Evolutionary conservation across 2,113 vertebrate genomes (phyloP), one percentile per base, ranked within the genome.

Genomic region (Eulemur macaco): DNA sequence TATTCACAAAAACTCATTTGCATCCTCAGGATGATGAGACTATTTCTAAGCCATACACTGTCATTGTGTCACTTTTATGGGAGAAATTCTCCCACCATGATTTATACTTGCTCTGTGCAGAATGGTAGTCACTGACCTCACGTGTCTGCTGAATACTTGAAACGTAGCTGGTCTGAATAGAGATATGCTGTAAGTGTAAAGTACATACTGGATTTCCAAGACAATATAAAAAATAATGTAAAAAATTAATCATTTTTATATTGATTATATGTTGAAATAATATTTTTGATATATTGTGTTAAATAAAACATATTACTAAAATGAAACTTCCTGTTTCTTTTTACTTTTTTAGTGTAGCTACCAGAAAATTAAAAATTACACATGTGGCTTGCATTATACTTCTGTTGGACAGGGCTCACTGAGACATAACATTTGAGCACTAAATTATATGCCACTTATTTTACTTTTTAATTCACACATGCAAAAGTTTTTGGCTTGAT

Each of bases 291-390:
- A 86, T 88, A 71, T 54, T 89, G 10, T 31, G 23, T 82, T 87
- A 90, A 87, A 81, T 87, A 83, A 83, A 86, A 78, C 21, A 90
- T 34, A 86, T 56, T 66, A 27, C 63, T 86, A 66, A 85, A 76
- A 91, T 93, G 77, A 69, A 69, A 84, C 42, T 60, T 86, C 34
- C 25, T 21, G 25, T 47, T 92, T 47, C 25, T 14, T 92, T 80
- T 88, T 50, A 56, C 11, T 77, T 92, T 52, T 39, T 45, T n/a
- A 86, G 85, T 91, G 18, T 71, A 23, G 21, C 15, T 81, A 73
- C 45, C 58, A 85, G 77, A 82, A 91, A 95, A 77, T 71, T 58
- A 91, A 76, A 91, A 91, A 89, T 88, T 80, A 73, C 2, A 73
- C 20, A 37, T 63, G 3, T 68, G 25, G 18, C 11, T 37, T 82